Base-by-base conservation (phyloP, 2,113 vertebrate species). In the Bombycilla garrulus region DNA sequence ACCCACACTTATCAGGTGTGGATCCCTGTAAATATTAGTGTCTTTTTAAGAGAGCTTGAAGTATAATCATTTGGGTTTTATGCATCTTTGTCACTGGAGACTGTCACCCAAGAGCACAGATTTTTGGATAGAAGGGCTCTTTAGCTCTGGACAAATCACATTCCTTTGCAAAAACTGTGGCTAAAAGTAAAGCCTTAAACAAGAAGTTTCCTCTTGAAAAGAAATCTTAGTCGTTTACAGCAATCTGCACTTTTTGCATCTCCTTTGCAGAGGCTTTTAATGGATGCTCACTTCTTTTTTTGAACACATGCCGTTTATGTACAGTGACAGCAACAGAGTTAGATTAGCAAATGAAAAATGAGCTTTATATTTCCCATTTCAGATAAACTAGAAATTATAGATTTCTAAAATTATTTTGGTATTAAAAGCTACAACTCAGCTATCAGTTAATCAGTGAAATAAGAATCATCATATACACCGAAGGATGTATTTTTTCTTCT, bases 381-480 rank as follows among this genome's bases (percentile, higher is more conserved):
- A 76, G 77, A 92, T 57, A 89, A 91, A 91, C 25, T 50, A 69
- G 48, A 76, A 87, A 95, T 72, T 84, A 89, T 25, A 87, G 57
- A 91, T 95, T 95, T 79, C 28, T 0, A 18, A 88, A 92, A 91
- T 79, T 12, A 82, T 89, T 92, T 92, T 71, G 10, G 1, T 95
- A 79, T 91, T 93, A 94, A 92, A 91, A 84, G n/a, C 56, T 79
- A 25, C 67, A 60, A 81, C 9, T 19, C 24, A 78, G 19, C 42
- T 95, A 86, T 93, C 93, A 91, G 73, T 95, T 92, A 66, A 87
- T 93, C 81, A 78, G 65, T 91, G 77, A 95, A 93, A 92, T 86
- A 74, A 92, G 91, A 84, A 67, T 83, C 12, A 86, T 83, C 48
- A 60, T 81, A 60, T 67, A 67, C 0, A 0, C 13, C 61, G 76